Base-by-base conservation (phyloP, 2,113 vertebrate species). In the Ornithorhynchus anatinus region DNA sequence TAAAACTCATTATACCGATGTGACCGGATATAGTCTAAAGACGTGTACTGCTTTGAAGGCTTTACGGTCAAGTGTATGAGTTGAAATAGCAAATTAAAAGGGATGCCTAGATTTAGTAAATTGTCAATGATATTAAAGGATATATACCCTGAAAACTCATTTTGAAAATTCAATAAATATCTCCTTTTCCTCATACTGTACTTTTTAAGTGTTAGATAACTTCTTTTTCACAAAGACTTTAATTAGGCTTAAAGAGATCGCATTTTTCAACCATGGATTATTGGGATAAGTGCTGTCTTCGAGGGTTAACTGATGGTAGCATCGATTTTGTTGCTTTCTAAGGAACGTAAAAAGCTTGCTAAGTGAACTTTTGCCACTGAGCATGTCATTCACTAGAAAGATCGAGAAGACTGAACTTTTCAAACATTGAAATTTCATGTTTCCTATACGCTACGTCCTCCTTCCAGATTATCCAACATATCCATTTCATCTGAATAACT, bases 81-180 rank as follows among this genome's bases (percentile, higher is more conserved):
- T 45, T 44, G 54, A 54, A 53, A 61, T 4, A 43, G 45, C 42
- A 57, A 56, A 67, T 33, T 40, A 23, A 37, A 43, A 37, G 33
- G 56, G 73, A 73, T 3, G 22, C 45, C 36, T 20, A 38, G 51
- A 40, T n/a, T n/a, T n/a, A n/a, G n/a, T n/a, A n/a, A n/a, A n/a
- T n/a, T n/a, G n/a, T n/a, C n/a, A n/a, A 35, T 19, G 10, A 39
- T 56, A 77, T 77, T 66, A 51, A 79, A 77, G 66, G 62, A 77
- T 81, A 65, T 81, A 65, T 43, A 47, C 61, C 65, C 27, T 33
- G 56, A 72, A 54, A 66, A 62, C 61, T 16, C 17, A 76, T 64
- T 71, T 68, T 65, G 53, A 22, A 69, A 65, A 51, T 20, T 69
- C 75, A 75, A 71, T 82, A 72, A 84, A 75, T 75, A 75, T 69